Evolutionary conservation across 2,113 vertebrate species (phyloP).

Genomic region (Zapus hudsonius): DNA sequence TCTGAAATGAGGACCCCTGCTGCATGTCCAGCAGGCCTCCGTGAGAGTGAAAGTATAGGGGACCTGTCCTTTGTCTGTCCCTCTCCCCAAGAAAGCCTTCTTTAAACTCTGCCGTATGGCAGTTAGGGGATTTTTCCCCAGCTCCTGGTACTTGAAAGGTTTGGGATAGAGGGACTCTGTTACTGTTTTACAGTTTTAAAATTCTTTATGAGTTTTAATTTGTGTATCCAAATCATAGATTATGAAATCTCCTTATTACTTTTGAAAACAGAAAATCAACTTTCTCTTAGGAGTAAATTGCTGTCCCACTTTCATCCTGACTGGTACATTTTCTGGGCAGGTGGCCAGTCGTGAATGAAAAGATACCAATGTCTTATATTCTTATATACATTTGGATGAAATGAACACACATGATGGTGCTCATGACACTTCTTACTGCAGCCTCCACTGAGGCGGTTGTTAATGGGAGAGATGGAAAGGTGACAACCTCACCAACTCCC

Average conservation of each 20-base stretch:
- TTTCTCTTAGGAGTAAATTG: neutral
- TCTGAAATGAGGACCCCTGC: neutral
- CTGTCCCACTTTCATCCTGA: neutral
- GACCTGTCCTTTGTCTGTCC: neutral
- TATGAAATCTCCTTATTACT: neutral
- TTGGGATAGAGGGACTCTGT: neutral
- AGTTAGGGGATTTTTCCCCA: neutral
- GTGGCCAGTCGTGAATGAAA: slow-evolving; percentile 89
- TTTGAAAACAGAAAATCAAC: neutral
- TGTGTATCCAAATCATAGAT: neutral
- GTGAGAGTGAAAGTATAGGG: neutral
- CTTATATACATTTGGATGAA: slow-evolving; percentile 89
- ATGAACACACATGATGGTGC: slow-evolving; percentile 88
- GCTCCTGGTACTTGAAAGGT: neutral
- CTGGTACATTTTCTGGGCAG: slow-evolving; percentile 71
- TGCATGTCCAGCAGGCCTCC: neutral
- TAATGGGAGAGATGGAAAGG: slow-evolving; percentile 93
- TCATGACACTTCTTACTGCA: slow-evolving; percentile 86
- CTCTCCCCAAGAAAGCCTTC: neutral
- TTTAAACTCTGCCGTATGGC: neutral
- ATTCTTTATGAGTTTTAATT: neutral
- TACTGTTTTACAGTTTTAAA: neutral
- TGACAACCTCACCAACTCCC: slow-evolving; percentile 44
- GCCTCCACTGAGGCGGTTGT: slow-evolving; percentile 89
- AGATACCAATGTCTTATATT: slow-evolving; percentile 85